phyloP scores from a whole-genome alignment of 2,113 vertebrate genomes.

The Epinephelus cyanopodus region DNA sequence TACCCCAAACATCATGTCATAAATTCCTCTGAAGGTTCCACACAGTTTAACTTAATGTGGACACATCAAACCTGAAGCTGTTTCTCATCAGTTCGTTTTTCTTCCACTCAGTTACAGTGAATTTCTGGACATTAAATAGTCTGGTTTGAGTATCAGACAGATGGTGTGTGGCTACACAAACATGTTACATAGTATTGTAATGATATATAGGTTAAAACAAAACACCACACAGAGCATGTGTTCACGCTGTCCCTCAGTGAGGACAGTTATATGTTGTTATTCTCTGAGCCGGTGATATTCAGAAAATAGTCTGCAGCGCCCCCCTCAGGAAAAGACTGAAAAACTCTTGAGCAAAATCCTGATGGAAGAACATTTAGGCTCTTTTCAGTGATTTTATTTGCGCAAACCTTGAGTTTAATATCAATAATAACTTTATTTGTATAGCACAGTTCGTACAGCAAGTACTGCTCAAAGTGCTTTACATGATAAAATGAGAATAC shows the following conservation, averaged over 20 bases:
- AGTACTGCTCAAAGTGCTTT: too few species aligned
- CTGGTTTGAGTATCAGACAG: neutral
- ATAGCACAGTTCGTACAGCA: too few species aligned
- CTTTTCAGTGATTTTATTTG: neutral
- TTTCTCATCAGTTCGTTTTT: neutral
- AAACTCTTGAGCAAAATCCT: neutral
- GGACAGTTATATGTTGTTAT: neutral
- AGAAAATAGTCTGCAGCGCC: slow-evolving; percentile 78
- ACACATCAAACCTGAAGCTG: neutral
- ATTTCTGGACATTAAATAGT: neutral
- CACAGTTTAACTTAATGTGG: neutral
- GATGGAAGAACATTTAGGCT: neutral
- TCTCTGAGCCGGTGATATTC: slow-evolving; percentile 19
- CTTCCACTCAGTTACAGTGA: neutral
- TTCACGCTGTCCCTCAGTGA: slow-evolving; percentile 3
- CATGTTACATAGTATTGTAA: neutral
- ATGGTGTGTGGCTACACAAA: neutral
- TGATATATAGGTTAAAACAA: neutral
- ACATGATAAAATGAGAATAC: too few species aligned
- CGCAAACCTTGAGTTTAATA: neutral
- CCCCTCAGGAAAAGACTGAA: slow-evolving; percentile 63
- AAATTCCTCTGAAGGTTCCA: neutral
- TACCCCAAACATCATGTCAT: neutral
- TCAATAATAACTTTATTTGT: too few species aligned
- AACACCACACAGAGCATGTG: slow-evolving; percentile 18